Base-by-base conservation (phyloP, 2,113 vertebrate species). In the Gobius niger region DNA sequence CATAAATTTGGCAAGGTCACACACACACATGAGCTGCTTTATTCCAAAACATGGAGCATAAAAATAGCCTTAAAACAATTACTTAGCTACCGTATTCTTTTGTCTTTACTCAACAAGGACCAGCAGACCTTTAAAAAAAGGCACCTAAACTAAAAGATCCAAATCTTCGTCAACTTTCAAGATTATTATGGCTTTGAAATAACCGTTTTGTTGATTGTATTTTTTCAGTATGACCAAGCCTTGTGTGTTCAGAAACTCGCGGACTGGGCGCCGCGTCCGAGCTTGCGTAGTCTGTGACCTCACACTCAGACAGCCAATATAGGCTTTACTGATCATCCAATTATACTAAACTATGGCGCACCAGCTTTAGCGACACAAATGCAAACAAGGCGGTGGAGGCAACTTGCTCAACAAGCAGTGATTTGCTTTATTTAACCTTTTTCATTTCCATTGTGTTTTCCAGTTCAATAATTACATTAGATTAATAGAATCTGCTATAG, bases 261-360 rank as follows among this genome's bases (percentile, higher is more conserved):
- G 3, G 18, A 53, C 24, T 44, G 42, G 53, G 40, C 34, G 7
- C 19, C 24, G 63, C 65, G 66, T 60, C 47, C 41, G 1, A 51
- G 15, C 61, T 18, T 67, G 63, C 24, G 7, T 50, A n/a, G 66
- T 24, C 65, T 18, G 41, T 64, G 75, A 85, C 84, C 75, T 68
- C 70, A 6, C 8, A 9, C 56, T 67, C 80, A 83, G 82, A 85
- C 68, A 54, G 44, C n/a, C 14, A 81, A 50, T 19, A 65, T 15
- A 44, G 34, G 68, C 42, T 80, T 85, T 82, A 65, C 70, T 73
- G 65, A 68, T 85, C 16, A 88, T 85, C 82, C 76, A 61, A 82
- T 90, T 89, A 87, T 65, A 53, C 61, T 65, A 60, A 67, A 76
- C 64, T 18, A 67, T 6, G 0, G 15, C 5, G 57, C 57, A 73